Evolutionary conservation across 2,888 invertebrate genomes (phyloP).

Genomic region (Gari tellinella): DNA sequence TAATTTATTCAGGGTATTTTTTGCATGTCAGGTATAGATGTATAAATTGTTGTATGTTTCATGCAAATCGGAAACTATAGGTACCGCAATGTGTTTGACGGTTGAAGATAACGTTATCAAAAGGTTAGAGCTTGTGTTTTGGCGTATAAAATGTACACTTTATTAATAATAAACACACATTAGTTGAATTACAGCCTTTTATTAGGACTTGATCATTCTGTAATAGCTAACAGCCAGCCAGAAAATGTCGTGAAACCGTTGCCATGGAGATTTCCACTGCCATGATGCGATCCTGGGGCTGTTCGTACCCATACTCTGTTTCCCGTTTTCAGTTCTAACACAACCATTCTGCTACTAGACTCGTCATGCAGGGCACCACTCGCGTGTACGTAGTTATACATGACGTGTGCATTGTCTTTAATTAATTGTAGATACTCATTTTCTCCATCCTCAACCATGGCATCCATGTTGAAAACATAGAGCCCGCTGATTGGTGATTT

Average conservation of each 20-base stretch:
- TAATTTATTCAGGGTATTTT: too few relatives aligned
- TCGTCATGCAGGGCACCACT: conserved; percentile 10
- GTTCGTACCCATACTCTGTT: conserved; percentile 14
- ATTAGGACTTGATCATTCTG: too few relatives aligned
- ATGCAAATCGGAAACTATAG: too few relatives aligned
- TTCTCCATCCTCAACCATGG: conserved; percentile 8
- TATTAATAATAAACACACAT: too few relatives aligned
- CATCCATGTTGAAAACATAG: conserved; percentile 21
- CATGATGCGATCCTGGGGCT: conserved; percentile 2
- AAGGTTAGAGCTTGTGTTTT: too few relatives aligned
- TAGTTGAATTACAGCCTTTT: too few relatives aligned
- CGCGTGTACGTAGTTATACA: conserved; percentile 28
- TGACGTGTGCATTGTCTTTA: conserved; percentile 18
- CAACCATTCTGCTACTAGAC: conserved; percentile 13
- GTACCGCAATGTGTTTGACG: too few relatives aligned
- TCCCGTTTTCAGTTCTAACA: conserved; percentile 2
- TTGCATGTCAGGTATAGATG: too few relatives aligned
- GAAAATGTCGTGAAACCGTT: conserved; percentile 22
- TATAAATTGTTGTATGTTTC: too few relatives aligned
- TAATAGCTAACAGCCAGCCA: conserved; percentile 12
- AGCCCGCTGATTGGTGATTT: conserved; percentile 12
- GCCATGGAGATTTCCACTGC: conserved; percentile 17
- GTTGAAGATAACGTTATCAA: too few relatives aligned
- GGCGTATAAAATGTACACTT: too few relatives aligned
- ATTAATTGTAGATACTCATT: conserved; percentile 23